These are phyloP conservation scores for Himalopsyche tibetana DNA, from an alignment of 2,888 invertebrate genomes.

Conservation along the genomic window DNA sequence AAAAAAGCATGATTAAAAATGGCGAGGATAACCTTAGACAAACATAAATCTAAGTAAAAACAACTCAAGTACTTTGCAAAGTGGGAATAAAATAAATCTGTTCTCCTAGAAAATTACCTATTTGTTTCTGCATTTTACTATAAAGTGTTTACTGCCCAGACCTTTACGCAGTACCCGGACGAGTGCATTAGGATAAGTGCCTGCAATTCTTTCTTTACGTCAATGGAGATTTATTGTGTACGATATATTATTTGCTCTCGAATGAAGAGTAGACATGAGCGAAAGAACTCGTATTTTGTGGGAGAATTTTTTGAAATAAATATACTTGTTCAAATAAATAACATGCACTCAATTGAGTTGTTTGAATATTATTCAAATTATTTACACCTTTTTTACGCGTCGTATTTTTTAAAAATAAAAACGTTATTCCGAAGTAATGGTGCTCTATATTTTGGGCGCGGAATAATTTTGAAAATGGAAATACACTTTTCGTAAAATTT, in stretches of 20 bases:
- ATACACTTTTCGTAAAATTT: too few species aligned
- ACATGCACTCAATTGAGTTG: too few species aligned
- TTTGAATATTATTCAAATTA: too few species aligned
- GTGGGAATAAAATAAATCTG: conserved; percentile 25
- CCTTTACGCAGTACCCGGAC: not conserved
- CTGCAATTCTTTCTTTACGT: not conserved
- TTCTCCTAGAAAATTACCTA: not conserved
- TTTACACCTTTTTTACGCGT: too few species aligned
- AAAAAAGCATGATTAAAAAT: not conserved
- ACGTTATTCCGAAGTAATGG: too few species aligned
- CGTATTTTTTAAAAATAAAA: too few species aligned
- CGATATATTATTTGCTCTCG: not conserved
- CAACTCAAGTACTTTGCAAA: not conserved
- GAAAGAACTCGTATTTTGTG: too few species aligned
- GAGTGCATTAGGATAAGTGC: conserved; percentile 33
- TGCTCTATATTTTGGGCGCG: too few species aligned
- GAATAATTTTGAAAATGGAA: too few species aligned
- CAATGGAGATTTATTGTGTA: conserved; percentile 23
- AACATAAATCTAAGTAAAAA: not conserved
- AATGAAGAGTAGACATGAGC: not conserved
- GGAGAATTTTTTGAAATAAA: too few species aligned
- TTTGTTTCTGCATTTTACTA: conserved; percentile 20
- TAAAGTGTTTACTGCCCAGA: not conserved
- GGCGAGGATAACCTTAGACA: not conserved
- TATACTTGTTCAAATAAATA: too few species aligned